Conservation (phyloP, 1,140 invertebrate genomes). For the Bombyx mori region ASM3026992v2 NC_085117.1:11861501-11862000, state of each 20-base stretch:
- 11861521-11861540: no score
- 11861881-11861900: slow-evolving; percentile 17
- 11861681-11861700: slow-evolving; percentile 27
- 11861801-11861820: slow-evolving; percentile 61
- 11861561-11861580: no score
- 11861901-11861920: slow-evolving; percentile 19
- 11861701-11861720: slow-evolving; percentile 47
- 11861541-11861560: no score
- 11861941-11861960: no score
- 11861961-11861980: slow-evolving; percentile 5
- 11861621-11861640: no score
- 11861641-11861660: slow-evolving; percentile 4
- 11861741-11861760: slow-evolving; percentile 39
- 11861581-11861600: no score
- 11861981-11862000: not conserved
- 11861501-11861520: no score
- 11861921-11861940: not conserved
- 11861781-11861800: slow-evolving; percentile 58
- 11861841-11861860: slow-evolving; percentile 53
- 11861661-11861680: slow-evolving; percentile 19
- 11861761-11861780: slow-evolving; percentile 51
- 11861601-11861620: no score
- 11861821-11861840: slow-evolving; percentile 58
- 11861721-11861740: slow-evolving; percentile 24
- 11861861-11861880: slow-evolving; percentile 32